Evolutionary conservation across 2,113 vertebrate species (phyloP).

Genomic region (Gymnarchus niloticus): DNA sequence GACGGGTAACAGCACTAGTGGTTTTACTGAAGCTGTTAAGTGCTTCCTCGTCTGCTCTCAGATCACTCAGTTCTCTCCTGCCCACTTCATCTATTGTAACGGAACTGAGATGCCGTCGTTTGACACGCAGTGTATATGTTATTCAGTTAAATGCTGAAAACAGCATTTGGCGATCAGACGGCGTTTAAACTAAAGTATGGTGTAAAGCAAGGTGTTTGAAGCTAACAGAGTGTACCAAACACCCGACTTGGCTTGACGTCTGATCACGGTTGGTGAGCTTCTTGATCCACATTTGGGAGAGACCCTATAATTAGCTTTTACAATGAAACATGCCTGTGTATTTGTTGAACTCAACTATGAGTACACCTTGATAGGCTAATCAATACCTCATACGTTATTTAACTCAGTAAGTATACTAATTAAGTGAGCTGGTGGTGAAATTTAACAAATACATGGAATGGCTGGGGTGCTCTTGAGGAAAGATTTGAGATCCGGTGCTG

Average conservation of each 20-base stretch:
- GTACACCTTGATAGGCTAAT: no score
- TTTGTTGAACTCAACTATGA: no score
- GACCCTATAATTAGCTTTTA: not conserved
- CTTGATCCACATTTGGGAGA: not conserved
- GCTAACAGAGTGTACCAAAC: not conserved
- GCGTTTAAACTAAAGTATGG: not conserved
- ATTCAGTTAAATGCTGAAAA: not conserved
- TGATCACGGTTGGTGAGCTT: not conserved
- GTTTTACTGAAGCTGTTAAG: slow-evolving; percentile 13
- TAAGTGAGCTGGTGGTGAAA: no score
- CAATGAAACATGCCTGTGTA: not conserved
- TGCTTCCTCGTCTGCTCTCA: not conserved
- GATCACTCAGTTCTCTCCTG: not conserved
- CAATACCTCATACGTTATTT: no score
- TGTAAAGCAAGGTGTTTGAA: not conserved
- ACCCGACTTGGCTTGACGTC: not conserved
- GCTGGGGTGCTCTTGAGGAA: no score
- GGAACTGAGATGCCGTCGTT: not conserved
- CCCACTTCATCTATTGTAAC: not conserved
- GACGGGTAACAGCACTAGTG: not conserved
- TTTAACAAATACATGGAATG: no score
- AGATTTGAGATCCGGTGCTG: no score
- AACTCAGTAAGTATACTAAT: no score
- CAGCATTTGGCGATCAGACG: not conserved
- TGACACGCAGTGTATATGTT: not conserved